Evolutionary conservation across 2,113 vertebrate genomes (phyloP), one percentile per base, ranked within the genome.

Genomic region (Hemiprocne comata): DNA sequence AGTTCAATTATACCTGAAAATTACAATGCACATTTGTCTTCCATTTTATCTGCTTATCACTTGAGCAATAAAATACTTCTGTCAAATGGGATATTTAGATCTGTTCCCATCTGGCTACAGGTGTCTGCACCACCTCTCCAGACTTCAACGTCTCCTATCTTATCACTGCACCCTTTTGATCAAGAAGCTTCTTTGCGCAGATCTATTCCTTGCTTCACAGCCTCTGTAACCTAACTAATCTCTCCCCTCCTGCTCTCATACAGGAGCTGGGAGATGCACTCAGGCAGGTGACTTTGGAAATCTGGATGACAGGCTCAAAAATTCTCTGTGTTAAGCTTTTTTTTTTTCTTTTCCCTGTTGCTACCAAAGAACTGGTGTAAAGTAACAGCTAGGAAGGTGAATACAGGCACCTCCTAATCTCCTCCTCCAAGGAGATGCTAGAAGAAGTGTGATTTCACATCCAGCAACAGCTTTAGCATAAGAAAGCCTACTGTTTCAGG

Each of bases 151-250:
- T 85, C 33, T 78, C 87, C 83, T 97, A 17, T 84, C 90, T 98
- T 96, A 96, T 96, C 87, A 15, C 38, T 57, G 5, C 23, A 71
- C 17, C 75, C 82, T 96, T 97, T 96, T 97, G 93, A 96, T 97
- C 93, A 85, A 42, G 94, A 62, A 97, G 40, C 87, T 84, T 97
- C 97, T 96, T 93, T 75, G 42, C 29, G 5, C 48, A 88, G 87
- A 36, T 71, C 85, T 53, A 16, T 88, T 95, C 46, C 96, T 66
- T 25, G 36, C 94, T 95, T 96, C 89, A 90, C 88, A 91, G 51
- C 65, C 69, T 50, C 42, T 11, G 38, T 87, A 94, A 96, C 23
- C 71, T 23, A 62, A 93, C 48, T 87, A 65, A 86, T 54, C 28
- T 65, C 75, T 64, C 38, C 66, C 58, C 83, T 90, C 85, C 78